Evolutionary conservation across 2,113 vertebrate genomes (phyloP), one percentile per base, ranked within the genome.

Genomic region (Myxocyprinus asiaticus): DNA sequence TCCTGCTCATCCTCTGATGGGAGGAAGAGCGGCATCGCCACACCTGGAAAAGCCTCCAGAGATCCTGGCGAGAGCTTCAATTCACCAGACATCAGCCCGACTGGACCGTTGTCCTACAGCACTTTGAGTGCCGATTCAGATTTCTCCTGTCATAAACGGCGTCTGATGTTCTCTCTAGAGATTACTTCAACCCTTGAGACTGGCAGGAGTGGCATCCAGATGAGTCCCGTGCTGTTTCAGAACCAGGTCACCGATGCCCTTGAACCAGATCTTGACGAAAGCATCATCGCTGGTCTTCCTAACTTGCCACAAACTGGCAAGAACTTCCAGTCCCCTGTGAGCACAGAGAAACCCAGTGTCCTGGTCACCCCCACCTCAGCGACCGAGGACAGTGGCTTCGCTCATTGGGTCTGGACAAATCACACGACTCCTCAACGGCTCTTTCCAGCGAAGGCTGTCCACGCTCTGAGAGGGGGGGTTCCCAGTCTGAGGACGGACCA

Each of bases 351-450:
- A 58, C 75, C 88, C 44, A 85, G 82, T 62, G 77, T 88, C 50
- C 82, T 84, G 73, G 88, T 83, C 74, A 94, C 91, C 59, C 87
- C 93, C 0, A 81, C 86, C 7, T 87, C 85, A 5, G 85, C 91
- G 80, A 95, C 91, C 8, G 95, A 96, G 79, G 97, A 98, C n/a
- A 99, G 96, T 3, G 96, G 96, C 7, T 98, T 98, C 85, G 95
- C 85, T 98, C 96, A 7, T 84, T 97, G 69, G 91, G 90, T 58
- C 87, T 94, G 67, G 95, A 97, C 87, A 97, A 95, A 86, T 97
- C 93, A 0, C 94, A 94, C 81, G 93, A 97, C 50, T 94, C 88
- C 0, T 85, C 3, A 96, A 99, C 6, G 88, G 93, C 69, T 98
- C 95, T 11, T 97, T 96, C 88, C 96, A 95, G 86, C 89, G 76